Conservation (phyloP, 2,797 vertebrate species). For the Eutrigla gurnardus region DNA sequence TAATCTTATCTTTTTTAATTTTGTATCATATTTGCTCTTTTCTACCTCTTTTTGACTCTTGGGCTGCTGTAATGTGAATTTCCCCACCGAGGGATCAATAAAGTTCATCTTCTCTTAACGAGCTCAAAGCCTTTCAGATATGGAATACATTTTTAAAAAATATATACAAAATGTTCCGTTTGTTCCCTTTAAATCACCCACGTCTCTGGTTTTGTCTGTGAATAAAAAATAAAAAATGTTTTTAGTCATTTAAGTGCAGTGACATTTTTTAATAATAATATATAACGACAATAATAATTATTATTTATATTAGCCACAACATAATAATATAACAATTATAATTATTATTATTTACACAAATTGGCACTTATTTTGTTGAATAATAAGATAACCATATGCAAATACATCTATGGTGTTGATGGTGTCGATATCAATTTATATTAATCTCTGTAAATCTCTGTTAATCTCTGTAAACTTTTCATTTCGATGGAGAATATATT, state of each 20-base stretch:
- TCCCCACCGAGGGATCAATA: too few species aligned
- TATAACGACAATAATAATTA: too few species aligned
- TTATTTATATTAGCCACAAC: too few species aligned
- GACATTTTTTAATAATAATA: too few species aligned
- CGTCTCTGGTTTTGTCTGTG: conserved; percentile 8
- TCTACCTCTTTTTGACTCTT: too few species aligned
- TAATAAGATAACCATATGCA: background rate
- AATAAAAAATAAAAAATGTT: conserved; percentile 12
- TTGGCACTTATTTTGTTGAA: background rate
- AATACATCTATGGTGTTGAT: background rate
- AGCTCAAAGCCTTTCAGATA: background rate
- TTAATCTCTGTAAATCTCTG: background rate
- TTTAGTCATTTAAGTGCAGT: conserved; percentile 31
- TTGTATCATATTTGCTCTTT: too few species aligned
- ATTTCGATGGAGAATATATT: background rate
- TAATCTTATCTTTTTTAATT: too few species aligned
- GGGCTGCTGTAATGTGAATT: too few species aligned
- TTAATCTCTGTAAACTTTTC: too few species aligned
- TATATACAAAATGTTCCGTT: background rate
- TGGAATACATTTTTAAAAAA: background rate
- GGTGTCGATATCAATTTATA: background rate
- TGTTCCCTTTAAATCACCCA: conserved; percentile 8
- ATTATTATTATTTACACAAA: background rate
- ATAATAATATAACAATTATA: too few species aligned
- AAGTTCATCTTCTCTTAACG: too few species aligned